Evolutionary conservation across 2,797 vertebrate species (phyloP), one percentile per base, ranked within the genome.

Genomic region (Acanthornis magna): DNA sequence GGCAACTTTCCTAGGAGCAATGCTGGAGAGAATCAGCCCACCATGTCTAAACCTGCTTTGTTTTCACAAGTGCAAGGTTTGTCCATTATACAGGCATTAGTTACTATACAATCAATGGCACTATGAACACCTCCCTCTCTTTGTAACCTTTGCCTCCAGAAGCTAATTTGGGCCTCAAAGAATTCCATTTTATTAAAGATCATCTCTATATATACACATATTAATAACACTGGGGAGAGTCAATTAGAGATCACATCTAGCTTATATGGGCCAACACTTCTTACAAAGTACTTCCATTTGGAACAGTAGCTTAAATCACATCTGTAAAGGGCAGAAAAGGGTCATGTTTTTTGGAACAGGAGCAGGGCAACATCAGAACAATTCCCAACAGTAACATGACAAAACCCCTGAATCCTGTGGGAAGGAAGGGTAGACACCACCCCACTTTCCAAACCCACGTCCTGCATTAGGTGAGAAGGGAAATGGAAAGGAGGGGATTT

Each of bases 201-300:
- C 30, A 10, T 48, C 38, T 81, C 90, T 95, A 84, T 85, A 95
- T 92, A 95, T 90, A 93, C 54, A 78, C 75, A 36, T 61, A 51
- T 20, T 91, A 91, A 73, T 67, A 86, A 73, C 71, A 91, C 91
- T 6, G 26, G n/a, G 63, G 77, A 94, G 63, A 73, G 63, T 5
- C 2, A 15, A 91, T 70, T 55, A 91, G 91, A 86, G 60, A 86
- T n/a, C 73, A 70, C 8, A 4, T 40, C 85, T 54, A 83, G 66
- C 63, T 91, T 90, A 96, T 84, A 40, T 88, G 80, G 96, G 95
- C 85, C 91, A 95, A 34, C 3, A 2, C 6, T 90, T 77, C 67
- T 57, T 42, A 76, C 36, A 58, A 5, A 0, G 3, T 21, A 34
- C 29, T 84, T 92, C 55, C 78, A 51, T 43, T 62, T 25, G 50